Evolutionary conservation across 2,888 invertebrate genomes (phyloP), one percentile per base, ranked within the genome.

Genomic region (Spilosoma lubricipeda): DNA sequence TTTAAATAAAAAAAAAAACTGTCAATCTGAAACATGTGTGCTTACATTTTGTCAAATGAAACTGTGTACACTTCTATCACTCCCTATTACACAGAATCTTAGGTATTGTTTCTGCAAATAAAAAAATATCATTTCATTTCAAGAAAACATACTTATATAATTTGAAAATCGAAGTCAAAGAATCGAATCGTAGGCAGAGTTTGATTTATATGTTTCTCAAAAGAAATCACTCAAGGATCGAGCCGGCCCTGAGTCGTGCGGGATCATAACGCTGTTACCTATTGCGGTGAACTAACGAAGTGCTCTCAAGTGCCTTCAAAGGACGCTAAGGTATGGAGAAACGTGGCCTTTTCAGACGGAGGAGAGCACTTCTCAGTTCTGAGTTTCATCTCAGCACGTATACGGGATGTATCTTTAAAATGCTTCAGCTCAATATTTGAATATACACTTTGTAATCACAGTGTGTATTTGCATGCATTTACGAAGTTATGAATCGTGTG

Each of bases 271-370:
- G 85, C 85, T 77, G 87, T 86, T 83, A 86, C 86, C 83, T 83
- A 86, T 85, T 85, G 86, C 85, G 82, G 82, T 72, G 86, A 86
- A 85, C 88, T 91, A 92, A 92, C 90, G 91, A 92, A 92, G 91
- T 84, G 87, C 86, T 82, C 89, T 90, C 82, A 72, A 86, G 81
- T 77, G 81, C 80, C 79, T 79, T 87, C 87, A 89, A 90, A 90
- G 90, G 89, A 87, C 82, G 85, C 81, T 79, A 85, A 85, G 84
- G 75, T 79, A 81, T 76, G 79, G 77, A 79, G 86, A 87, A 89
- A 89, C 87, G 84, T 84, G 84, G 84, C 86, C 82, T 86, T 88
- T 87, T 87, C 87, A 87, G 85, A 87, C 79, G 80, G 75, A 78
- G 71, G 79, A 83, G 84, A 84, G 80, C 77, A 81, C 85, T 85